Percentiles rank a stretch among this genome's conserved stretches.
Conservation (phyloP, 2,797 vertebrate genomes). For the Hafferia zeledoni region DNA sequence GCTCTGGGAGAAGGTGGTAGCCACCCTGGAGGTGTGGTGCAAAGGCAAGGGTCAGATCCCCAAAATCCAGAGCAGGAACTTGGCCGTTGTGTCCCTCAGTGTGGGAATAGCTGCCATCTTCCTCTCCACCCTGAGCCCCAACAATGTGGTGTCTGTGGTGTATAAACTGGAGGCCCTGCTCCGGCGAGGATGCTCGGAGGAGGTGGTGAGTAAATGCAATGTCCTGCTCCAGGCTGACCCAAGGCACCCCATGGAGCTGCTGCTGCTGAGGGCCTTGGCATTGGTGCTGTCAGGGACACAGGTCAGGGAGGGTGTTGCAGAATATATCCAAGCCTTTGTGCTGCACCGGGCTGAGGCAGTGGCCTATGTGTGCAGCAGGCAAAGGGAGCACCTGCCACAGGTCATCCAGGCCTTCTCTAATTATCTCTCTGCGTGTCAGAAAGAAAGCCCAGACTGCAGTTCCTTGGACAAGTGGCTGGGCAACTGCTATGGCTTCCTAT, state of each 20-base stretch:
- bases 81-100: constrained; percentile 69
- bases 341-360: constrained; percentile 67
- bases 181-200: constrained; percentile 68
- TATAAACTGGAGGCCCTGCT: constrained; percentile 87
- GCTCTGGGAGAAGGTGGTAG: constrained; percentile 62
- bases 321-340: constrained; percentile 85
- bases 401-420: constrained; percentile 77
- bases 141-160: constrained; percentile 81
- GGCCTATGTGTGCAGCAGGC: constrained; percentile 78
- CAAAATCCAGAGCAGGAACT: constrained; percentile 62
- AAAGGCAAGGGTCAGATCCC: constrained; percentile 68
- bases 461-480: constrained; percentile 3
- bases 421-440: constrained; percentile 12
- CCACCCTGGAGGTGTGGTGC: constrained; percentile 86
- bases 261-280: constrained; percentile 85
- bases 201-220: constrained; percentile 80
- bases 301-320: constrained; percentile 65
- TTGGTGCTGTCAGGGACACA: constrained; percentile 77
- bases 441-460: background rate
- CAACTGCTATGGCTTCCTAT: constrained; percentile 77
- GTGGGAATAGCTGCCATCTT: constrained; percentile 85
- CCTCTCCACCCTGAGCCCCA: constrained; percentile 84
- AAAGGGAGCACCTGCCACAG: constrained; percentile 80
- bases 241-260: constrained; percentile 62
- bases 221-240: constrained; percentile 73